phyloP scores from a whole-genome alignment of 2,888 invertebrate species.

The Athrips mouffetella region DNA sequence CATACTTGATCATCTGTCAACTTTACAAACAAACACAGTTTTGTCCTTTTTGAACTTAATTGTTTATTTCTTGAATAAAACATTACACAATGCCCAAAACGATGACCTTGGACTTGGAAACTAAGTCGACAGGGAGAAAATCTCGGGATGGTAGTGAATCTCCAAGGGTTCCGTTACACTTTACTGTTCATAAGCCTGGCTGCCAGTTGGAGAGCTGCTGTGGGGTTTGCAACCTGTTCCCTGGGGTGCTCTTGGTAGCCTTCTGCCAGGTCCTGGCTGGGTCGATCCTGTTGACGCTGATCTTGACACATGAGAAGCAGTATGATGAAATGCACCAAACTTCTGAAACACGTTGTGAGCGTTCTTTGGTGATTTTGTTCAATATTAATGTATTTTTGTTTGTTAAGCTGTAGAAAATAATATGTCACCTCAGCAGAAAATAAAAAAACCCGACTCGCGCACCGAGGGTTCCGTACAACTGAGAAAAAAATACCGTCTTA shows the following conservation, averaged over 20 bases:
- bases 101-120: neutral
- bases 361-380: neutral
- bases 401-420: neutral
- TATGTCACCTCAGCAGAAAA: too few relatives aligned
- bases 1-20: too few relatives aligned
- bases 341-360: slow-evolving; percentile 47
- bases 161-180: slow-evolving; percentile 56
- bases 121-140: neutral
- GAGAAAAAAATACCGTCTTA: too few relatives aligned
- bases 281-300: slow-evolving; percentile 53
- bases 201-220: slow-evolving; percentile 70
- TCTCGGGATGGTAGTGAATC: neutral
- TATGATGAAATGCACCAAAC: slow-evolving; percentile 66
- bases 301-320: slow-evolving; percentile 53
- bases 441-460: too few relatives aligned
- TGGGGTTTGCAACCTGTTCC: slow-evolving; percentile 67
- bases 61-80: neutral
- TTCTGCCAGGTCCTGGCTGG: slow-evolving; percentile 63
- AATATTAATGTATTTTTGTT: neutral
- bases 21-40: neutral
- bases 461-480: too few relatives aligned
- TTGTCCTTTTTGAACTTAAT: neutral
- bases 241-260: slow-evolving; percentile 63
- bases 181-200: slow-evolving; percentile 55
- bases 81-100: slow-evolving; percentile 4